Evolutionary conservation across 2,888 invertebrate genomes (phyloP), one percentile per base, ranked within the genome.

Genomic region (Aphodius granarius): DNA sequence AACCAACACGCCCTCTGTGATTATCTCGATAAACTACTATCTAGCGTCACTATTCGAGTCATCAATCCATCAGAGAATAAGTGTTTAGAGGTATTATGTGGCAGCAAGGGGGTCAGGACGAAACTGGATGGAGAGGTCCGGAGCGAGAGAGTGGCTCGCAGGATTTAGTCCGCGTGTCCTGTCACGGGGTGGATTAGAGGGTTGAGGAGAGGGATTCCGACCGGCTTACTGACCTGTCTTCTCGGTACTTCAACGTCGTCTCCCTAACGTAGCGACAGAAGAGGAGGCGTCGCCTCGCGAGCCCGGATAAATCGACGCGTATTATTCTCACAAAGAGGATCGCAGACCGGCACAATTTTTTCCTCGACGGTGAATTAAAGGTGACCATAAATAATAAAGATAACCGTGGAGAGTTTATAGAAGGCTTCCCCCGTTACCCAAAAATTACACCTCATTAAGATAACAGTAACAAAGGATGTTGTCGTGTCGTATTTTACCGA

Each of bases 201-300:
- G 21, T 16, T 68, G 21, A 68, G 68, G 68, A 68, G 21, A 68
- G 13, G 68, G 22, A 68, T 68, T 22, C 68, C 68, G 20, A 21
- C 19, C 68, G 22, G 68, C 68, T 68, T 68, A 68, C 68, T 68
- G 68, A 68, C 68, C 68, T 68, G 68, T 68, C 68, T 68, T 22
- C 22, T n/a, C 22, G 68, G 68, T 22, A 68, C 20, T 68, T 68
- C 68, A 43, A 3, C 43, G 43, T 43, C 43, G 9, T 43, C 43
- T 13, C 6, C 43, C 43, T 43, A 43, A 13, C 43, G 43, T 43
- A 43, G 43, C 43, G 43, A 43, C 43, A 43, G 43, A 13, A 43
- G 13, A 6, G 43, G 43, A 13, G 9, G 13, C 43, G n/a, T 43
- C 43, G 43, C 1, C 43, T 43, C 9, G 43, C 43, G 43, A 6